Conservation (phyloP, 1,140 invertebrate genomes). For the Zaprionus nigranus region DNA sequence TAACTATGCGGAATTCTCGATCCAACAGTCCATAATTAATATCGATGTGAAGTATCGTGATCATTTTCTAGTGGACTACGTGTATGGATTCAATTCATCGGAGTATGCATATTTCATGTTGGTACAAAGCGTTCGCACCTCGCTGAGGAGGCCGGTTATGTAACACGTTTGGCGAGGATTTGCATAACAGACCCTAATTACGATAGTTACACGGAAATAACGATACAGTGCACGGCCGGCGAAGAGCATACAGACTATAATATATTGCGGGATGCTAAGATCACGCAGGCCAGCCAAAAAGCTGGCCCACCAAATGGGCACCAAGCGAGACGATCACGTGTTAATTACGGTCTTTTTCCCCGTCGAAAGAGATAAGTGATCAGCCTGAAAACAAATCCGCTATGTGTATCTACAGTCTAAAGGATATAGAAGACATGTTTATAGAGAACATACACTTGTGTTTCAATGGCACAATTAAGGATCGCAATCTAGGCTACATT, state of each 20-base stretch:
- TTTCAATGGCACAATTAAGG: constrained; percentile 96
- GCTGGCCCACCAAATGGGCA: constrained; percentile 91
- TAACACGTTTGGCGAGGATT: constrained; percentile 94
- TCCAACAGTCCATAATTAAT: constrained; percentile 94
- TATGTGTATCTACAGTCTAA: constrained; percentile 93
- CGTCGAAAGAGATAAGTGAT: constrained; percentile 92
- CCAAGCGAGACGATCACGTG: constrained; percentile 90
- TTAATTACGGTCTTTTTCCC: constrained; percentile 94
- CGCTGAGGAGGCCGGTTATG: constrained; percentile 95
- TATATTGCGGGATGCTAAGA: constrained; percentile 95
- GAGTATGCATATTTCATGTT: constrained; percentile 98
- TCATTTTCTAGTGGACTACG: constrained; percentile 97
- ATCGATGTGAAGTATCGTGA: constrained; percentile 98
- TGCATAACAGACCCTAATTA: constrained; percentile 98
- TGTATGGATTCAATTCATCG: constrained; percentile 97
- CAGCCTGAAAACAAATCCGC: constrained; percentile 91
- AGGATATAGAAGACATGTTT: constrained; percentile 96
- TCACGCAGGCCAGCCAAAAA: constrained; percentile 92
- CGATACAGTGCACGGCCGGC: constrained; percentile 90
- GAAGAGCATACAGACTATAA: constrained; percentile 89
- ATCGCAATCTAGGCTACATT: constrained; percentile 96
- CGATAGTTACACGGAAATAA: constrained; percentile 97
- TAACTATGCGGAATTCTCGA: constrained; percentile 92
- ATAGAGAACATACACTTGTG: constrained; percentile 98
- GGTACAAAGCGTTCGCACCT: constrained; percentile 96